Evolutionary conservation across 2,888 invertebrate species (phyloP), one percentile per base, ranked within the genome.

Genomic region (Rugalucina vietnamica): DNA sequence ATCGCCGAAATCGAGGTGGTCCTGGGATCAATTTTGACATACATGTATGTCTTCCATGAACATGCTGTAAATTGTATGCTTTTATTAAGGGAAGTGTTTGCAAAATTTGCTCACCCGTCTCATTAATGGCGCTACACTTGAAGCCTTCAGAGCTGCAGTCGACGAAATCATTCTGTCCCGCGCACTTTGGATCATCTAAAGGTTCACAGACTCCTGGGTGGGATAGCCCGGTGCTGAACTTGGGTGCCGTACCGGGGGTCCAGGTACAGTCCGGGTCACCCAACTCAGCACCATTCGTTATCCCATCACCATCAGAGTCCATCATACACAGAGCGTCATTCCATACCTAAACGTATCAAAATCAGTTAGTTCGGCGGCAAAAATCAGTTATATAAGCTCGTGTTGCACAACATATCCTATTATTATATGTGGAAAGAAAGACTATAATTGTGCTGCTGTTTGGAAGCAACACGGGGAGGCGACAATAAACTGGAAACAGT

Each of bases 111-210:
- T 57, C 65, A 79, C 78, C 84, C 24, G 76, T 65, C 24, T 76
- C 76, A 24, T 74, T 27, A 21, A 80, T 39, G 34, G 74, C 73
- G 29, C 49, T 37, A 50, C 84, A 84, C 5, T 57, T 36, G n/a
- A 80, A 69, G 14, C n/a, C 57, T 8, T 29, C 57, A 10, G 71
- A 69, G 18, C 50, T 27, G 27, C 80, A 77, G 32, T 57, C 43
- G 12, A 81, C 81, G 49, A 77, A 80, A 5, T 39, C 36, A 12
- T 69, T 49, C 49, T 74, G 65, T 27, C 80, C 77, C n/a, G 18
- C 75, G 60, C 84, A 84, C 1, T 12, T 18, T 34, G 34, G 34
- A 18, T 29, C 29, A 18, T 65, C 65, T 5, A 65, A 18, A 18
- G 65, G 65, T 10, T 65, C 65, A 34, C 65, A 65, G 18, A 65